Percentiles rank a stretch among this genome's conserved stretches.
Conservation (phyloP, 2,113 vertebrate genomes). For the Ailuropoda melanoleuca region DNA sequence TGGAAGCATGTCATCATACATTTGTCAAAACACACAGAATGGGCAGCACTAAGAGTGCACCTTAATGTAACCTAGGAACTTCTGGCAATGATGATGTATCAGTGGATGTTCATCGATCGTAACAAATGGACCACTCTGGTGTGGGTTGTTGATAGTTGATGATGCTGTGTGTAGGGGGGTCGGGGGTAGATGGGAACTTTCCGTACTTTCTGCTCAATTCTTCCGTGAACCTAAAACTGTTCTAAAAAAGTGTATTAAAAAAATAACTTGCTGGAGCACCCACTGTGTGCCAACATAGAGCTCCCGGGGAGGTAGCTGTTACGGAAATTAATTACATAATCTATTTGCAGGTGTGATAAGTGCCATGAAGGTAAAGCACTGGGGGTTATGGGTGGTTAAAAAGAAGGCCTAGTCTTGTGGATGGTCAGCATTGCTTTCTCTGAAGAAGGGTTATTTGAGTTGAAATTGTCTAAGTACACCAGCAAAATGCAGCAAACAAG, state of each 20-base stretch:
- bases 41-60: rapidly evolving
- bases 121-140: rapidly evolving
- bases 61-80: rapidly evolving
- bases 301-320: background rate
- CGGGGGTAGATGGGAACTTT: background rate
- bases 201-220: background rate
- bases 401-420: background rate
- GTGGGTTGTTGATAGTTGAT: rapidly evolving
- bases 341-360: background rate
- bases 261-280: background rate
- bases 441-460: background rate
- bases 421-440: background rate
- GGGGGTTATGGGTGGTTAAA: background rate
- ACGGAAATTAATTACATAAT: background rate
- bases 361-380: background rate
- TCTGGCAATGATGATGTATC: rapidly evolving
- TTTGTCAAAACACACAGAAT: background rate
- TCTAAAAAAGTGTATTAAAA: background rate
- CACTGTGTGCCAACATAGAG: background rate
- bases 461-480: background rate
- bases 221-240: background rate
- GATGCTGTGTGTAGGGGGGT: rapidly evolving
- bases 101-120: rapidly evolving
- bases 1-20: rapidly evolving
- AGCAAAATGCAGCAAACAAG: background rate